Evolutionary conservation across 2,113 vertebrate genomes (phyloP).

Genomic region (Anolis sagrei): DNA sequence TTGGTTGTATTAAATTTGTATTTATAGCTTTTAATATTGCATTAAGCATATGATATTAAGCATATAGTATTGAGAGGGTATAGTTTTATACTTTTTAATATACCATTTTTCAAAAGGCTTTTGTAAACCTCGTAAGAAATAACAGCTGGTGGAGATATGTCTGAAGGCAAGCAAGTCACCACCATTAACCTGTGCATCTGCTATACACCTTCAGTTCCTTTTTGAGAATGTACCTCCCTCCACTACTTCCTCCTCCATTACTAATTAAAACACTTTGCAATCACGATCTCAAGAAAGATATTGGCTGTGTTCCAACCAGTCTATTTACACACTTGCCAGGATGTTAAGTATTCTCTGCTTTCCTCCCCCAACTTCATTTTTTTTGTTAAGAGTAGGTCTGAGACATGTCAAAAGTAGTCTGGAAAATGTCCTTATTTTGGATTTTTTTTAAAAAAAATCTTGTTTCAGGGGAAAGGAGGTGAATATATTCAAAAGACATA

Average conservation of each 20-base stretch:
- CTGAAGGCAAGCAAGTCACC: neutral
- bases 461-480: neutral
- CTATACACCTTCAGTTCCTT: neutral
- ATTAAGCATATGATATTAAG: too few relatives aligned
- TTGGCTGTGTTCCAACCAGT: conserved; percentile 2
- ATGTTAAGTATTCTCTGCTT: neutral
- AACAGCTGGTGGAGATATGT: neutral
- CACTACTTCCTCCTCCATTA: neutral
- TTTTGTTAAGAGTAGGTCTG: neutral
- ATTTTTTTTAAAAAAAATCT: too few relatives aligned
- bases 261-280: conserved; percentile 10
- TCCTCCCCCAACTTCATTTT: neutral
- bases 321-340: neutral
- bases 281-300: neutral
- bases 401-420: neutral
- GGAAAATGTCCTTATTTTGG: neutral
- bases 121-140: neutral
- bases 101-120: neutral
- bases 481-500: too few relatives aligned
- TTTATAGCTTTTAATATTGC: too few relatives aligned
- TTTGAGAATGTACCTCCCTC: neutral
- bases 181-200: conserved; percentile 4
- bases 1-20: neutral
- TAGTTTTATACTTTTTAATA: neutral
- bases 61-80: neutral